phyloP scores from a whole-genome alignment of 92 coral and sea anemone species.

The Palythoa caribaeorum region DNA sequence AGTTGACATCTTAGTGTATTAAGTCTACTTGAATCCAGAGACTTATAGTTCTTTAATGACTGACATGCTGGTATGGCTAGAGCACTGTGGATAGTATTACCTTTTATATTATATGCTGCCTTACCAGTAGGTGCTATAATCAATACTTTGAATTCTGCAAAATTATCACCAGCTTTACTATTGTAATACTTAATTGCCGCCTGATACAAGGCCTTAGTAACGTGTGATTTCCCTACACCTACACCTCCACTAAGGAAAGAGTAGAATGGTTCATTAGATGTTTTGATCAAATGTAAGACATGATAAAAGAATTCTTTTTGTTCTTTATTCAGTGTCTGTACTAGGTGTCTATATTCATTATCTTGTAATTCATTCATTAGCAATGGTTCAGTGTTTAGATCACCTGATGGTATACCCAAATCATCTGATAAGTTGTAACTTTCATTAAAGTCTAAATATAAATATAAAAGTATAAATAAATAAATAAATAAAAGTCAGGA shows the following conservation, averaged over 20 bases:
- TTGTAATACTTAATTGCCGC: slow-evolving; percentile 7
- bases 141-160: neutral
- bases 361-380: slow-evolving; percentile 6
- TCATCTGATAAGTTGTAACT: neutral
- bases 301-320: neutral
- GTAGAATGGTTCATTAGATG: slow-evolving; percentile 7
- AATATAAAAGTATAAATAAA: no score
- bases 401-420: neutral
- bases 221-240: slow-evolving; percentile 10
- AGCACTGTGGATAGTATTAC: no score
- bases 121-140: neutral
- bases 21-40: no score
- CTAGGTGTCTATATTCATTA: neutral
- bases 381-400: slow-evolving; percentile 4
- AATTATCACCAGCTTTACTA: slow-evolving; percentile 7
- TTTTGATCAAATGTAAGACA: slow-evolving; percentile 2
- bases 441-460: no score
- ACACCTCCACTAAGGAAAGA: neutral
- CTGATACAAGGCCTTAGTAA: slow-evolving; percentile 2
- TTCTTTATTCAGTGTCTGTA: neutral
- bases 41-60: no score
- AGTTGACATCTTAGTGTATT: no score
- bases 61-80: no score
- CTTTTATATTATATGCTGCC: no score
- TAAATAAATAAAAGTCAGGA: slow-evolving; percentile 1